phyloP scores from a whole-genome alignment of 2,888 invertebrate species.

The Protophormia terraenovae region DNA sequence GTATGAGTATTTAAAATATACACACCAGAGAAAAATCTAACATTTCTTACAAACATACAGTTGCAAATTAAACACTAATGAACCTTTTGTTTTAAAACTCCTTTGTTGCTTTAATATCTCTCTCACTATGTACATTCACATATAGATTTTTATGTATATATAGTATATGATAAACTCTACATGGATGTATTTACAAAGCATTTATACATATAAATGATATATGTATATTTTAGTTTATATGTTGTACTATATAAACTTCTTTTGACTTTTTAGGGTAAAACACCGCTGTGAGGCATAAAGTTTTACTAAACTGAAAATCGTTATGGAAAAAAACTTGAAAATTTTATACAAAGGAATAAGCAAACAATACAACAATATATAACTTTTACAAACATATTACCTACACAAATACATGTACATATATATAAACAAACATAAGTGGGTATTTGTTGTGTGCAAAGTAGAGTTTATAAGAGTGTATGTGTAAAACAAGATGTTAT shows the following conservation, averaged over 20 bases:
- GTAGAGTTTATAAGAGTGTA: background rate
- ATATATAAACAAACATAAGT: background rate
- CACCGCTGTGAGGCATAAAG: slow-evolving; percentile 49
- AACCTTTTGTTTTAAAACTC: slow-evolving; percentile 53
- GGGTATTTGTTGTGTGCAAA: background rate
- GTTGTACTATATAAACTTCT: too few relatives aligned
- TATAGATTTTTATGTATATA: background rate
- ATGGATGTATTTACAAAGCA: background rate
- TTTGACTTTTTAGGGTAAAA: slow-evolving; percentile 43
- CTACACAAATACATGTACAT: background rate
- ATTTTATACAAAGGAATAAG: slow-evolving; percentile 18
- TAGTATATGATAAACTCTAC: background rate
- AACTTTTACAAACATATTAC: background rate
- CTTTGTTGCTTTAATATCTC: slow-evolving; percentile 35
- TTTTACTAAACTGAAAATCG: slow-evolving; percentile 42
- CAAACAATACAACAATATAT: slow-evolving; percentile 8
- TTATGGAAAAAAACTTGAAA: slow-evolving; percentile 52
- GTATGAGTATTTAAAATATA: background rate
- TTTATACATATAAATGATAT: background rate
- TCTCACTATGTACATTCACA: too few relatives aligned
- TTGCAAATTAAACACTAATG: slow-evolving; percentile 47
- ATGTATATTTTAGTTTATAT: background rate
- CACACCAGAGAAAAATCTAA: background rate
- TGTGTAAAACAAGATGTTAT: slow-evolving; percentile 58
- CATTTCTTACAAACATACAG: background rate